Evolutionary conservation across 2,113 vertebrate species (phyloP).

Genomic region (Azemiops feae): DNA sequence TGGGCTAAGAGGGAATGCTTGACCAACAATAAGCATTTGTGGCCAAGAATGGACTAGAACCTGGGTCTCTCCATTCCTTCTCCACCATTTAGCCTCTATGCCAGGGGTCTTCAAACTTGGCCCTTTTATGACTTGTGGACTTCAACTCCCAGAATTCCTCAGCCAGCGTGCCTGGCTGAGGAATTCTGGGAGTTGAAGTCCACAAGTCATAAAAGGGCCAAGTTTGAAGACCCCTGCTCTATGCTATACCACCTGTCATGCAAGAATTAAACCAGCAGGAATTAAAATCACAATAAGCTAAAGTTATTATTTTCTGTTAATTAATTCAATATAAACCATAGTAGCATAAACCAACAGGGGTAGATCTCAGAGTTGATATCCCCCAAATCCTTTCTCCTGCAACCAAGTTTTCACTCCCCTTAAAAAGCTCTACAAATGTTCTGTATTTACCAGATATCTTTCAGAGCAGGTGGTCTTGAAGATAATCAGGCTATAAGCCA

Average conservation of each 20-base stretch:
- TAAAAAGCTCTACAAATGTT: background rate
- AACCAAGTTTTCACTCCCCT: background rate
- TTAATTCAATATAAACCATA: background rate
- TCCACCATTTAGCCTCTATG: background rate
- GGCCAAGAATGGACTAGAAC: background rate
- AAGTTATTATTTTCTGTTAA: background rate
- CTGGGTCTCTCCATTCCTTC: background rate
- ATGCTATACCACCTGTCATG: background rate
- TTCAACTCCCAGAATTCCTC: no score
- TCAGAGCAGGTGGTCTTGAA: no score
- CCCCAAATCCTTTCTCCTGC: background rate
- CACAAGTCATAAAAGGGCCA: no score
- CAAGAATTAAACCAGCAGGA: background rate
- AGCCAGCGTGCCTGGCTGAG: no score
- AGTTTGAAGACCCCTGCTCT: no score
- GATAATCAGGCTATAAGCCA: no score
- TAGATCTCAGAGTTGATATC: background rate
- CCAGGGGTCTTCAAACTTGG: no score
- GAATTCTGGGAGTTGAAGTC: no score
- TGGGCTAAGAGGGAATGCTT: background rate
- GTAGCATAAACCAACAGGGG: background rate
- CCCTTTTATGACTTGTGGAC: no score
- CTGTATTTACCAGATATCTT: background rate
- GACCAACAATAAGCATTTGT: background rate
- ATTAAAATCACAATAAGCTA: background rate